These are phyloP conservation scores for Todus mexicanus DNA, from an alignment of 2,797 vertebrate genomes.

Conservation along the genomic window DNA sequence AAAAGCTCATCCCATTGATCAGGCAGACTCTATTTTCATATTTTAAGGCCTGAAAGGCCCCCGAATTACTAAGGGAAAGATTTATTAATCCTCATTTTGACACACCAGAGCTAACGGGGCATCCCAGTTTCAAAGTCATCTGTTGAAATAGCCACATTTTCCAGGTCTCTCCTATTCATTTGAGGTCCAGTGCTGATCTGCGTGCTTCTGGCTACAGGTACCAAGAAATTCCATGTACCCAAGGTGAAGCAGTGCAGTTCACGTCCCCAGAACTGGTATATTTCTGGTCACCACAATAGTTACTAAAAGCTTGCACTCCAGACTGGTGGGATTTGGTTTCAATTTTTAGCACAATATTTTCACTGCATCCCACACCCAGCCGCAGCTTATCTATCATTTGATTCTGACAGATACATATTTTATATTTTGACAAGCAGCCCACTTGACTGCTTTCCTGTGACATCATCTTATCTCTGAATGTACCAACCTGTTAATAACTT, in stretches of 20 bases:
- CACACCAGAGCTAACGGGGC: background rate
- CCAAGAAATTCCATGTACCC: background rate
- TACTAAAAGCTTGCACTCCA: slow-evolving; percentile 58
- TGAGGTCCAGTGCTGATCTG: background rate
- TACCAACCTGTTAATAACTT: slow-evolving; percentile 83
- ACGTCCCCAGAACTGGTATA: slow-evolving; percentile 1
- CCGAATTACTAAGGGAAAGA: background rate
- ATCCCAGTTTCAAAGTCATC: background rate
- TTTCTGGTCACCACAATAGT: slow-evolving; percentile 21
- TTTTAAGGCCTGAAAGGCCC: background rate
- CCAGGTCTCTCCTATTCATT: background rate
- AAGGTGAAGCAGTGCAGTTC: background rate
- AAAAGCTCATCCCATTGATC: background rate
- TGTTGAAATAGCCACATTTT: background rate
- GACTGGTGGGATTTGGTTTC: slow-evolving; percentile 42
- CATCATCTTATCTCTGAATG: slow-evolving; percentile 69
- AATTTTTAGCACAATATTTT: slow-evolving; percentile 56
- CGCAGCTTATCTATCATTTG: slow-evolving; percentile 74
- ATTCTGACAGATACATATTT: slow-evolving; percentile 75
- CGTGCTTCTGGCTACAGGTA: accelerated
- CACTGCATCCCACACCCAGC: slow-evolving; percentile 50
- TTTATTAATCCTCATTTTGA: background rate
- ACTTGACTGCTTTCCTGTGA: slow-evolving; percentile 75
- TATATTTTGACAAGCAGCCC: slow-evolving; percentile 82
- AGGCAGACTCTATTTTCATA: background rate